Evolutionary conservation across 2,797 vertebrate genomes (phyloP).

Genomic region (Hybognathus amarus): DNA sequence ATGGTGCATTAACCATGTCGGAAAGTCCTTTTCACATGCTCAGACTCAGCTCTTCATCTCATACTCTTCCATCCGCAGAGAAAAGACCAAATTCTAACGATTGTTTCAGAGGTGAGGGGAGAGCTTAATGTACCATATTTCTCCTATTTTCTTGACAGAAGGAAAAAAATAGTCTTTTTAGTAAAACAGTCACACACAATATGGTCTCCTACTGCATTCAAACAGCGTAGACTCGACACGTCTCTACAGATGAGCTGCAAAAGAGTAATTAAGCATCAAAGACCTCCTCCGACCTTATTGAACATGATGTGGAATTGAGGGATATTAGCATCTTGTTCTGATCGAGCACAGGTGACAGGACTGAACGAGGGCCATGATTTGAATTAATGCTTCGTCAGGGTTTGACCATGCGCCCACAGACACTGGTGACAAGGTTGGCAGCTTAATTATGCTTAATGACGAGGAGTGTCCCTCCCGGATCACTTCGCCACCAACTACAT

Average conservation of each 20-base stretch:
- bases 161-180: conserved; percentile 25
- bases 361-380: conserved; percentile 50
- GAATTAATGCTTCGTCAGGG: conserved; percentile 14
- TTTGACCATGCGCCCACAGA: conserved; percentile 32
- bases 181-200: conserved; percentile 48
- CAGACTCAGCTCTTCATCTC: neutral
- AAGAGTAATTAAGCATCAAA: conserved; percentile 53
- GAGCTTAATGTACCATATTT: neutral
- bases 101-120: neutral
- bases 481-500: conserved; percentile 35
- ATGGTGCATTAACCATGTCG: neutral
- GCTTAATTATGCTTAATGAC: conserved; percentile 62
- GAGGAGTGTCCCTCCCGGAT: conserved; percentile 47
- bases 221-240: neutral
- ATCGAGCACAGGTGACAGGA: conserved; percentile 50
- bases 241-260: conserved; percentile 24
- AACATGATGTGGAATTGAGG: conserved; percentile 42
- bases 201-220: conserved; percentile 15
- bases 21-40: neutral
- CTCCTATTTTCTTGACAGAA: conserved; percentile 2
- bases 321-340: conserved; percentile 56
- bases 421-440: conserved; percentile 53
- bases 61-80: neutral
- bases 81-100: neutral
- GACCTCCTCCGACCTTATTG: conserved; percentile 51